phyloP scores from a whole-genome alignment of 2,113 vertebrate species.

The Corydoras maculifer region DNA sequence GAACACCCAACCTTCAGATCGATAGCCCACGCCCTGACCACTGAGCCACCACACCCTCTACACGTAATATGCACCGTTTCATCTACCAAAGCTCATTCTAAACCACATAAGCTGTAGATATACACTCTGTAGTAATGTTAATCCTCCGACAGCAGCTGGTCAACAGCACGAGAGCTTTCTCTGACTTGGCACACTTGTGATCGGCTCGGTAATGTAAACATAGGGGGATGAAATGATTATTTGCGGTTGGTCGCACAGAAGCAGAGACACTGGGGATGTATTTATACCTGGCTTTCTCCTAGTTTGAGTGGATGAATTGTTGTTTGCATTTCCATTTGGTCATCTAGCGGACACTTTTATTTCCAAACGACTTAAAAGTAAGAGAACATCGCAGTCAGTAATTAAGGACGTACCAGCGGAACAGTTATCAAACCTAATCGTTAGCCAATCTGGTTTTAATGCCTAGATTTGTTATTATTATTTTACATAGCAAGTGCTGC shows the following conservation, averaged over 20 bases:
- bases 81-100: constrained; percentile 13
- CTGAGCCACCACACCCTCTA: constrained; percentile 9
- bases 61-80: background rate
- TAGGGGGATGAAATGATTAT: background rate
- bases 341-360: too few species aligned
- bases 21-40: background rate
- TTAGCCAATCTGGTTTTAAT: too few species aligned
- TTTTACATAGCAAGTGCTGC: too few species aligned
- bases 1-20: too few species aligned
- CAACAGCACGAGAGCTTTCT: background rate
- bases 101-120: constrained; percentile 12
- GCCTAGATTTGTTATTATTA: too few species aligned
- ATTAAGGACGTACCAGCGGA: too few species aligned
- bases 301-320: background rate
- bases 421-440: too few species aligned
- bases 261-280: background rate
- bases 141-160: constrained; percentile 13
- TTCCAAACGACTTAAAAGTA: too few species aligned
- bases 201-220: background rate
- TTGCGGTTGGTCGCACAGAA: background rate
- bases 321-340: too few species aligned
- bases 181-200: background rate
- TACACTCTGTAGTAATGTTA: background rate
- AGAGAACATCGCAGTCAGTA: too few species aligned
- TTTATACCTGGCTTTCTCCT: background rate